Base-by-base conservation (phyloP, 2,113 vertebrate genomes). In the Hirundichthys speculiger region DNA sequence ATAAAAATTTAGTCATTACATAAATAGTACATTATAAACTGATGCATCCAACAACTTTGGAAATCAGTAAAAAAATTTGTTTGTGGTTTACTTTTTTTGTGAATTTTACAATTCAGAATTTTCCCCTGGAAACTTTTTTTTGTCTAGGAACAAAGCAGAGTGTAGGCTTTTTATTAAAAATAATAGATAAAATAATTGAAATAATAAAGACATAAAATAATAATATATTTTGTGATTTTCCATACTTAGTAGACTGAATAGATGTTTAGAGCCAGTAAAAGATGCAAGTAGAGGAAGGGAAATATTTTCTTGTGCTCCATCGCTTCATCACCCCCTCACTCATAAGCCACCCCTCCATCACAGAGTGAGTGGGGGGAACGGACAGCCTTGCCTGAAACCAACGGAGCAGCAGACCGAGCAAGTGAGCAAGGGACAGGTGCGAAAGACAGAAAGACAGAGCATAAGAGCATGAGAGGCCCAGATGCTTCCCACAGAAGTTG, bases 341-440 rank as follows among this genome's bases (percentile, higher is more conserved):
- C 76, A 75, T 65, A 56, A 79, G 82, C 75, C 69, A 69, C 75
- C 71, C 79, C 85, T 86, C 85, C 88, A 86, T 90, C 87, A 89
- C 80, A 65, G 83, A 75, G 84, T 69, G 82, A 87, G 85, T 53
- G 79, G 84, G 84, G 76, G 82, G 88, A 52, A 64, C 61, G 61
- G 61, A 64, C 61, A 43, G 39, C 61, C 48, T 19, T 27, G 60
- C 47, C 34, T 14, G 38, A 18, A 63, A 34, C 46, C 48, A 50
- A 48, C 21, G 16, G 46, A 52, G 40, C 61, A 52, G 15, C 38
- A 50, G 60, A 63, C 47, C 60, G 60, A 64, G 48, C 48, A 50
- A 63, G 53, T 42, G 64, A 70, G 52, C 46, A 58, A 56, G 72
- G 69, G 57, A 30, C 80, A 80, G 74, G 62, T 74, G 53, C 64